Evolutionary conservation across 2,797 vertebrate species (phyloP), one percentile per base, ranked within the genome.

Genomic region (Gouania willdenowi): DNA sequence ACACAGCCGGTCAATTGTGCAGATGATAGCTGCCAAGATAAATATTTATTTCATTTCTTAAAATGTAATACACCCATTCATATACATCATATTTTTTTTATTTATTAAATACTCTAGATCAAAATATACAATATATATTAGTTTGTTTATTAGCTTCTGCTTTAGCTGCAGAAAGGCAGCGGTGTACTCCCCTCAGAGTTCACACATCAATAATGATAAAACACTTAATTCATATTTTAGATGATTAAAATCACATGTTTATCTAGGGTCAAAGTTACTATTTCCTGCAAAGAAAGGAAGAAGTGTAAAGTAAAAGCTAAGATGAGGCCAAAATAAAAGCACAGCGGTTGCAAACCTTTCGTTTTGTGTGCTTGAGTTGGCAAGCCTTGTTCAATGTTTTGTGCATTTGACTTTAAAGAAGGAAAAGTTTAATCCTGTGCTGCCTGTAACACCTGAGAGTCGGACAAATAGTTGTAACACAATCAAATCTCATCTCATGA

Each of bases 11-110:
- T 82, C 66, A 79, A 77, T 81, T 79, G 68, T 75, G 77, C 78
- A 82, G 81, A 52, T 74, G 61, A 37, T 76, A 84, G 82, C 84
- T 86, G 82, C 84, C 82, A 42, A 75, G 68, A 79, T 5, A 4
- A 65, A 72, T 58, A 64, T 37, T 58, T 65, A 43, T 39, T 72
- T 62, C 50, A 26, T 58, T 67, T 66, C 57, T n/a, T 35, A 64
- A 69, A 75, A 71, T 51, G 52, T 54, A 69, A 70, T 71, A 73
- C 69, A 77, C 82, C 51, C 45, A 68, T 56, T 79, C 71, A 70
- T 57, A 78, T 78, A 75, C 68, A 65, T 64, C 71, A n/a, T n/a
- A n/a, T n/a, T n/a, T n/a, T n/a, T n/a, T n/a, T n/a, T n/a, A n/a
- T n/a, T n/a, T n/a, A n/a, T n/a, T n/a, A n/a, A n/a, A n/a, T n/a